Conservation (phyloP, 64 coral and sea anemone species). For the Cladopsammia gracilis region DNA sequence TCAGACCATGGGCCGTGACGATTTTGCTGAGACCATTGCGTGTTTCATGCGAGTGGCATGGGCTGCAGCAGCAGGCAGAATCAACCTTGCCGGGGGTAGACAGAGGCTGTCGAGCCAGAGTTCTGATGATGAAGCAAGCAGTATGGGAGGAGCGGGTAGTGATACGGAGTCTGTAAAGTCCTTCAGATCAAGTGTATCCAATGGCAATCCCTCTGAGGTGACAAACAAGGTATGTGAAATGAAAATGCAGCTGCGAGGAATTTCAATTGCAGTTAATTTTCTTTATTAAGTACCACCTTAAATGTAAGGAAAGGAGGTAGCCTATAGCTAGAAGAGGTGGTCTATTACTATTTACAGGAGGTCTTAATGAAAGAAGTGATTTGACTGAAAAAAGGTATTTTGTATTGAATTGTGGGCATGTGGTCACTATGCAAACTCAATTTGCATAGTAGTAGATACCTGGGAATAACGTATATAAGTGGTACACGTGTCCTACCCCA, state of each 20-base stretch:
- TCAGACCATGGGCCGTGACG: constrained; percentile 93
- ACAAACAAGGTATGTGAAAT: constrained; percentile 77
- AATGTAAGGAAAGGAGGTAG: too few relatives aligned
- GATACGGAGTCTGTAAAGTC: constrained; percentile 93
- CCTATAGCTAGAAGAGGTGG: too few relatives aligned
- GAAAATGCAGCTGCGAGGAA: not conserved
- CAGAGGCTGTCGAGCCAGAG: constrained; percentile 90
- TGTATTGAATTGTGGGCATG: too few relatives aligned
- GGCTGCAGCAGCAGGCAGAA: constrained; percentile 89
- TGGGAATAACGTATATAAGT: too few relatives aligned
- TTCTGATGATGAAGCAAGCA: constrained; percentile 83
- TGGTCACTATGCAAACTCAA: too few relatives aligned
- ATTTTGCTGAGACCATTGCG: constrained; percentile 95
- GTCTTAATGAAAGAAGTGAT: too few relatives aligned
- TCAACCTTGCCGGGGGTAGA: constrained; percentile 92
- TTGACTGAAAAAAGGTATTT: too few relatives aligned
- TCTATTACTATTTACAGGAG: too few relatives aligned
- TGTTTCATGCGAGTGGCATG: constrained; percentile 94
- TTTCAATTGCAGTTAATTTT: too few relatives aligned
- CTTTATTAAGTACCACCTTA: too few relatives aligned
- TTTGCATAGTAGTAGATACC: too few relatives aligned
- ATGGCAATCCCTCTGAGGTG: constrained; percentile 66
- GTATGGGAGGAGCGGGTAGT: constrained; percentile 78
- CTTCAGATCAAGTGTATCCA: constrained; percentile 78
- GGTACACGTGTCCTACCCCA: too few relatives aligned